Conservation (phyloP, 2,113 vertebrate genomes). For the Menidia beryllina region DNA sequence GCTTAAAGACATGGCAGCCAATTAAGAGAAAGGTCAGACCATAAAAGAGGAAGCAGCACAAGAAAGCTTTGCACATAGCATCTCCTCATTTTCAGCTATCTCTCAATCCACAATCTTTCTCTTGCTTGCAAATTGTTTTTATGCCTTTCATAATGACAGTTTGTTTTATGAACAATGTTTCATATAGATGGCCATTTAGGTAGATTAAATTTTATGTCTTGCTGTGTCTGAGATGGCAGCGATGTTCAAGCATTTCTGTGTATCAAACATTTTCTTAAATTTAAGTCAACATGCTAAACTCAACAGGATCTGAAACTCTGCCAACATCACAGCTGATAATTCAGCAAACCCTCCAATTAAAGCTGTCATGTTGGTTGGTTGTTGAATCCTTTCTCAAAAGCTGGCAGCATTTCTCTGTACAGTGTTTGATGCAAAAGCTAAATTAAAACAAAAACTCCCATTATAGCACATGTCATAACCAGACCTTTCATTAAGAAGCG, state of each 20-base stretch:
- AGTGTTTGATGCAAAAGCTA: neutral
- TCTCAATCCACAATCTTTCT: slow-evolving; percentile 42
- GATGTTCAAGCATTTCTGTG: slow-evolving; percentile 34
- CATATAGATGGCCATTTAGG: slow-evolving; percentile 52
- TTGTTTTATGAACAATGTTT: slow-evolving; percentile 68
- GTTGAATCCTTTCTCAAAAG: no score
- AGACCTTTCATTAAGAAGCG: no score
- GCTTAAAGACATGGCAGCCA: slow-evolving; percentile 79
- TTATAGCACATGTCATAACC: no score
- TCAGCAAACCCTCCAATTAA: no score
- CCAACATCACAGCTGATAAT: slow-evolving; percentile 28
- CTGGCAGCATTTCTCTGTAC: no score
- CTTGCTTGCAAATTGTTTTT: slow-evolving; percentile 60
- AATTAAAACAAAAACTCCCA: no score
- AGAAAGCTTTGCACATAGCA: slow-evolving; percentile 55
- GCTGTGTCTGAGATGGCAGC: slow-evolving; percentile 38
- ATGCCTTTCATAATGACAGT: slow-evolving; percentile 69
- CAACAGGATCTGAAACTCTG: slow-evolving; percentile 33
- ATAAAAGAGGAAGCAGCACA: slow-evolving; percentile 72
- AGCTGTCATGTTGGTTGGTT: no score
- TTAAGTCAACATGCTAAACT: slow-evolving; percentile 34
- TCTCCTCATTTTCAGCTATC: slow-evolving; percentile 58
- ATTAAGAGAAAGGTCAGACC: slow-evolving; percentile 82
- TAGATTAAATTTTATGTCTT: slow-evolving; percentile 63
- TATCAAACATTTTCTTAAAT: slow-evolving; percentile 29